Evolutionary conservation across 2,797 vertebrate species (phyloP).

Genomic region (Mastacembelus armatus): DNA sequence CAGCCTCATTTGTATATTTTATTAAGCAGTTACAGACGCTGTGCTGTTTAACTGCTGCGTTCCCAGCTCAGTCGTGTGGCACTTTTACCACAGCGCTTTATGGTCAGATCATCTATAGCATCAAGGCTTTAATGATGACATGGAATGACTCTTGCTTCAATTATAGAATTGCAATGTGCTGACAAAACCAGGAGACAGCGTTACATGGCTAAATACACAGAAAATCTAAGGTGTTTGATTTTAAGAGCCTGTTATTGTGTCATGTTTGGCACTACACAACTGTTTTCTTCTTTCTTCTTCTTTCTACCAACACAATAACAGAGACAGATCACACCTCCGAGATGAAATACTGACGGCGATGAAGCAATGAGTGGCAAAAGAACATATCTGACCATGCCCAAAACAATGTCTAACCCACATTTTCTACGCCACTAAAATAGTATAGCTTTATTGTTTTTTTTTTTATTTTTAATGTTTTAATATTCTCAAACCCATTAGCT

Average conservation of each 20-base stretch:
- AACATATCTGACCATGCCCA: slow-evolving; percentile 82
- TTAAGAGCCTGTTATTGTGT: slow-evolving; percentile 39
- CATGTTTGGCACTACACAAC: slow-evolving; percentile 64
- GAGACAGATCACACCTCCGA: slow-evolving; percentile 46
- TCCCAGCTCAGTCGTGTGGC: slow-evolving; percentile 59
- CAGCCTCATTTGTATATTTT: slow-evolving; percentile 77
- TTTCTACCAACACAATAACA: slow-evolving; percentile 41
- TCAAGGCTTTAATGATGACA: slow-evolving; percentile 66
- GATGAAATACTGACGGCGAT: slow-evolving; percentile 70
- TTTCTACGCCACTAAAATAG: slow-evolving; percentile 88
- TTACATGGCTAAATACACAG: slow-evolving; percentile 23
- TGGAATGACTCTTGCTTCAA: slow-evolving; percentile 44
- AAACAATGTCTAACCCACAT: slow-evolving; percentile 82
- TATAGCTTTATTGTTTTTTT: slow-evolving; percentile 84
- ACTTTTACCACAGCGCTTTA: slow-evolving; percentile 74
- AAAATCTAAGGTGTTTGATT: slow-evolving; percentile 23
- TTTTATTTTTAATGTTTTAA: slow-evolving; percentile 82
- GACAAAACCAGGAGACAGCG: slow-evolving; percentile 28
- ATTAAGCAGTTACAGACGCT: slow-evolving; percentile 76
- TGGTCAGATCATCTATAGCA: slow-evolving; percentile 74
- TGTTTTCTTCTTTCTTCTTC: slow-evolving; percentile 11
- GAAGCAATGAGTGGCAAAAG: slow-evolving; percentile 59
- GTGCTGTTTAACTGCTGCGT: slow-evolving; percentile 64
- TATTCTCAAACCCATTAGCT: slow-evolving; percentile 87
- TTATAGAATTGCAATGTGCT: slow-evolving; percentile 31